Evolutionary conservation across 2,888 invertebrate species (phyloP).

Genomic region (Lamproptera curius): DNA sequence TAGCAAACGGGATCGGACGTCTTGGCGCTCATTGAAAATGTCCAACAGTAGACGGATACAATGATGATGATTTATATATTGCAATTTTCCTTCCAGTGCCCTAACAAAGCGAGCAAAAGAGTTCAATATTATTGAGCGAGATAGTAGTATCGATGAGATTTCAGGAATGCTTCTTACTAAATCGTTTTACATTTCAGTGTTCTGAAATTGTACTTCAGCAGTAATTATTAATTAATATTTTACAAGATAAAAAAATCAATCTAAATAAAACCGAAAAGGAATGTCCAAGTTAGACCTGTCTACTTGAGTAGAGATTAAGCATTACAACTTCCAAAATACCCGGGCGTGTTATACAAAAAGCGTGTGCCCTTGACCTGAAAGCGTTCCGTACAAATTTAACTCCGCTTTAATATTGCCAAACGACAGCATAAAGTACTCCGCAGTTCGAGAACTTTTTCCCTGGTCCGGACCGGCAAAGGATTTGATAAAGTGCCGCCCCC

Average conservation of each 20-base stretch:
- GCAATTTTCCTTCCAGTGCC: too few species aligned
- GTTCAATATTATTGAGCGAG: too few species aligned
- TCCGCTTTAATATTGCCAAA: slow-evolving; percentile 8
- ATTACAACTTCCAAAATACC: neutral
- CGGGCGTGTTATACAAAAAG: neutral
- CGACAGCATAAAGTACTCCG: slow-evolving; percentile 10
- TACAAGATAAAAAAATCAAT: neutral
- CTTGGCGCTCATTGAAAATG: too few species aligned
- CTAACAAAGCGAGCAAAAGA: too few species aligned
- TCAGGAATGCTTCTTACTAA: too few species aligned
- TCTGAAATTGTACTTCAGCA: neutral
- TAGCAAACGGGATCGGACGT: too few species aligned
- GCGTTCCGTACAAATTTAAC: slow-evolving; percentile 1
- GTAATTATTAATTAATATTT: neutral
- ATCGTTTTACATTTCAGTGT: neutral
- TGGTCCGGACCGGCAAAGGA: slow-evolving; percentile 4
- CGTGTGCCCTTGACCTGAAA: slow-evolving; percentile 9
- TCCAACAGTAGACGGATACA: too few species aligned
- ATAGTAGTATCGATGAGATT: too few species aligned
- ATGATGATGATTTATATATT: too few species aligned
- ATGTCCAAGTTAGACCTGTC: neutral
- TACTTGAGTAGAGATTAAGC: neutral
- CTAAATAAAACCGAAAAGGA: neutral
- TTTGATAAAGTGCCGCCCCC: slow-evolving; percentile 10
- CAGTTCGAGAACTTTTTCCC: slow-evolving; percentile 9